Percentiles rank a stretch among this genome's conserved stretches.
These are phyloP conservation scores for Thalpophila matura DNA, from an alignment of 2,888 invertebrate species.

Conservation along the genomic window DNA sequence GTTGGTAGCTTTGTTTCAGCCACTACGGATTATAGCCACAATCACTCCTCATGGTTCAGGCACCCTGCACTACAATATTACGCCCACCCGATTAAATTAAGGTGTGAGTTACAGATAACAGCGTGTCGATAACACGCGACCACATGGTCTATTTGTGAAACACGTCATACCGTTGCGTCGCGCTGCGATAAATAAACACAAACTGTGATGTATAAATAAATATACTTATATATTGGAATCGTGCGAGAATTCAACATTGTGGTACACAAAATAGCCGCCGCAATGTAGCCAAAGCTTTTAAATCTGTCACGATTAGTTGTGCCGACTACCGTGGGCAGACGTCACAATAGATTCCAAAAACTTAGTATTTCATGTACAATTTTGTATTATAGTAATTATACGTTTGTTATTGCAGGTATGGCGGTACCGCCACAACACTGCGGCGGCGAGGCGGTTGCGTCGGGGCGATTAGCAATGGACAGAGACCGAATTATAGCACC, in stretches of 20 bases:
- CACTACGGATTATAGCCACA: conserved; percentile 4
- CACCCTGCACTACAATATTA: conserved; percentile 13
- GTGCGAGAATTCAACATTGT: conserved; percentile 17
- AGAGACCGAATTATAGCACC: conserved; percentile 88
- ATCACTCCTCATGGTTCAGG: conserved; percentile 3
- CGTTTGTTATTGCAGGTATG: conserved; percentile 79
- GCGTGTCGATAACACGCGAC: conserved; percentile 20
- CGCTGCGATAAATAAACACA: conserved; percentile 17
- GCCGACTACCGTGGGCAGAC: background rate
- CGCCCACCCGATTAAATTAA: background rate
- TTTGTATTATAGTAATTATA: conserved; percentile 1
- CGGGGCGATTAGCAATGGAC: conserved; percentile 93
- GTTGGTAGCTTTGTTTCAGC: conserved; percentile 3
- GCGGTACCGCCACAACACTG: conserved; percentile 87
- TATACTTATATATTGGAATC: too few relatives aligned
- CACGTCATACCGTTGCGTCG: conserved; percentile 27
- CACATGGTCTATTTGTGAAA: background rate
- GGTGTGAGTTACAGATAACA: conserved; percentile 26
- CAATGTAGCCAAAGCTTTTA: conserved; percentile 17
- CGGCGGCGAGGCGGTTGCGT: conserved; percentile 88
- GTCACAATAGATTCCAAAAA: conserved; percentile 9
- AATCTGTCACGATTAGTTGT: conserved; percentile 1
- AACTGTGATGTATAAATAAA: conserved; percentile 7
- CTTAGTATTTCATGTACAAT: background rate
- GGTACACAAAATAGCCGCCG: conserved; percentile 6